Evolutionary conservation across 2,797 vertebrate genomes (phyloP).

Genomic region (Aeoliscus strigatus): DNA sequence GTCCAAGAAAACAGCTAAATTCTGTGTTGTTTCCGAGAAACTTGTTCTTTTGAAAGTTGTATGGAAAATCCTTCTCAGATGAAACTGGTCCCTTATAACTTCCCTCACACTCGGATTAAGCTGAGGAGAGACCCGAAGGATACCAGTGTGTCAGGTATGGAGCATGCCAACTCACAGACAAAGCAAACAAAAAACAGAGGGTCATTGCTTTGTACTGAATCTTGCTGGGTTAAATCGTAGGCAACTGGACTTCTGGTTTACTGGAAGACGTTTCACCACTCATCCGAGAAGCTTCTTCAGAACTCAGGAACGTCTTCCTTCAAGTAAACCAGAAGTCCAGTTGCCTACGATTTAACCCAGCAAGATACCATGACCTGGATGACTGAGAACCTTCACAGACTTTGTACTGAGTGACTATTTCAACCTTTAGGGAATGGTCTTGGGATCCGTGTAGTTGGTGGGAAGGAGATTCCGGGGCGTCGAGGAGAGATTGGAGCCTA

Average conservation of each 20-base stretch:
- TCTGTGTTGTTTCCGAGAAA: background rate
- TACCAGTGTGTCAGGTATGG: slow-evolving; percentile 92
- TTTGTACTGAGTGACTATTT: too few relatives aligned
- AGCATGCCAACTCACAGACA: background rate
- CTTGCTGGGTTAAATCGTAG: too few relatives aligned
- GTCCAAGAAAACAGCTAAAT: slow-evolving; percentile 16
- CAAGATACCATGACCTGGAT: too few relatives aligned
- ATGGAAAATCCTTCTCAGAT: slow-evolving; percentile 69
- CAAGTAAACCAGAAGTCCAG: too few relatives aligned
- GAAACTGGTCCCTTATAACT: slow-evolving; percentile 86
- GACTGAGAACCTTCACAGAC: too few relatives aligned
- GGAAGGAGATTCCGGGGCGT: slow-evolving; percentile 93
- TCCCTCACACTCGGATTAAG: slow-evolving; percentile 88
- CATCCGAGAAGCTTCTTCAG: too few relatives aligned
- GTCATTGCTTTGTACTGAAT: background rate
- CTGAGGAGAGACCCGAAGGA: slow-evolving; percentile 90
- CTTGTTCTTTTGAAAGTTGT: background rate
- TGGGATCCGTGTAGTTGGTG: slow-evolving; percentile 92
- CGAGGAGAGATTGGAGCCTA: slow-evolving; percentile 93
- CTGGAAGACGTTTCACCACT: too few relatives aligned
- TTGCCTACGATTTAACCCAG: too few relatives aligned
- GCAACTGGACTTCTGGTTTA: too few relatives aligned
- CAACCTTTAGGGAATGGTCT: slow-evolving; percentile 76
- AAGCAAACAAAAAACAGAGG: background rate
- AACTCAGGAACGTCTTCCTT: too few relatives aligned